A percentile compares a stretch with the other conserved stretches of the same genome.
Evolutionary conservation across 2,113 vertebrate species (phyloP).

Genomic region (Girardinichthys multiradiatus): DNA sequence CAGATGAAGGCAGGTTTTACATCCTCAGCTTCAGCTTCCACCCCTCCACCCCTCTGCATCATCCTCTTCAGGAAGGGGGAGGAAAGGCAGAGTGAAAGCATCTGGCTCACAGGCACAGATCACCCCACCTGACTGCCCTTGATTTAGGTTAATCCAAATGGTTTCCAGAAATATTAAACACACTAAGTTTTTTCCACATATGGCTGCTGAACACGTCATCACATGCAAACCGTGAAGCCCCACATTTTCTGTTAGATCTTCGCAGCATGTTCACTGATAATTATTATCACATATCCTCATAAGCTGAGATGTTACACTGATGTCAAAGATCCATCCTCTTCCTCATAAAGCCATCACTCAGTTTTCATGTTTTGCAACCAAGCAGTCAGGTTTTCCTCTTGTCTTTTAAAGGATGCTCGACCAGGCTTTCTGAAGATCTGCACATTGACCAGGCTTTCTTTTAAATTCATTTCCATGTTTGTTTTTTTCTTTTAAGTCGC

Average conservation of each 20-base stretch:
- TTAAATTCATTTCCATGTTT: too few relatives aligned
- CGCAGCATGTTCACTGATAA: too few relatives aligned
- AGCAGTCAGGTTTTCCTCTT: too few relatives aligned
- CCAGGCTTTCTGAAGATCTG: too few relatives aligned
- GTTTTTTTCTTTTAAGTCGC: too few relatives aligned
- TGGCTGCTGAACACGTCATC: too few relatives aligned
- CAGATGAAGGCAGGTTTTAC: constrained; percentile 51
- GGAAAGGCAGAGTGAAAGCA: constrained; percentile 25
- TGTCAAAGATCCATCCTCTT: neutral
- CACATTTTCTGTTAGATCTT: neutral
- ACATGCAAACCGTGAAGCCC: too few relatives aligned
- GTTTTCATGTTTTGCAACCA: neutral
- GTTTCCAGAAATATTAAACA: neutral
- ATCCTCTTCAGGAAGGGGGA: constrained; percentile 73
- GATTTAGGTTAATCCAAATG: constrained; percentile 22
- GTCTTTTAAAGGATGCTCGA: too few relatives aligned
- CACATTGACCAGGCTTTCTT: too few relatives aligned
- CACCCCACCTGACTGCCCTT: constrained; percentile 23
- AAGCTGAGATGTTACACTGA: neutral
- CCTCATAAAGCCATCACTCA: neutral
- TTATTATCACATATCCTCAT: neutral
- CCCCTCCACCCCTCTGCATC: constrained; percentile 41
- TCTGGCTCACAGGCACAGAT: constrained; percentile 31
- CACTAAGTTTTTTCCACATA: neutral
- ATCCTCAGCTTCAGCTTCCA: constrained; percentile 55